These are phyloP conservation scores for Bryconaethiops microstoma DNA, from an alignment of 2,797 vertebrate genomes.

Conservation along the genomic window DNA sequence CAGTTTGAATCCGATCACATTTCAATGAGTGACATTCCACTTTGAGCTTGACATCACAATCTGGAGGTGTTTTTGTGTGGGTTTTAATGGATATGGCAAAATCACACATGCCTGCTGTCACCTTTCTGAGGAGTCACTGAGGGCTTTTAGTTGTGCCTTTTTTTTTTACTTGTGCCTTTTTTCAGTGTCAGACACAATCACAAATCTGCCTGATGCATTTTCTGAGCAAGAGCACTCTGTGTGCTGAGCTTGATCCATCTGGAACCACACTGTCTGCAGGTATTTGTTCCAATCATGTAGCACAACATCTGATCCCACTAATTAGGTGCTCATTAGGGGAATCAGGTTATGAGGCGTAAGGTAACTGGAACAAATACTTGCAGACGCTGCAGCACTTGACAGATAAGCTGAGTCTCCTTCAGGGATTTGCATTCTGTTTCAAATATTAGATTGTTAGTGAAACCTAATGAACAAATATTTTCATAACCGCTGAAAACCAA, in stretches of 20 bases:
- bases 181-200: not conserved
- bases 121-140: not conserved
- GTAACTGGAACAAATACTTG: slow-evolving; percentile 18
- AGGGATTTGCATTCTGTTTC: not conserved
- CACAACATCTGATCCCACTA: slow-evolving; percentile 35
- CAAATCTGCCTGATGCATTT: not conserved
- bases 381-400: not conserved
- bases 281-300: slow-evolving; percentile 24
- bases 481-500: not conserved
- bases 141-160: too few relatives aligned
- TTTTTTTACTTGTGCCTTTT: not conserved
- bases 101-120: not conserved
- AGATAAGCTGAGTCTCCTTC: not conserved
- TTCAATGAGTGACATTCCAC: not conserved
- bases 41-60: not conserved
- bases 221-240: not conserved
- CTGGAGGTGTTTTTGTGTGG: not conserved
- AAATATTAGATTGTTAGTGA: not conserved
- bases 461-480: not conserved
- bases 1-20: not conserved
- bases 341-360: slow-evolving; percentile 19
- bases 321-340: slow-evolving; percentile 40
- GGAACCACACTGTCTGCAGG: slow-evolving; percentile 1
- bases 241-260: slow-evolving; percentile 12
- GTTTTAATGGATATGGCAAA: not conserved